These are phyloP conservation scores for Eupithecia vulgata DNA, from an alignment of 2,888 invertebrate species.

Conservation along the genomic window DNA sequence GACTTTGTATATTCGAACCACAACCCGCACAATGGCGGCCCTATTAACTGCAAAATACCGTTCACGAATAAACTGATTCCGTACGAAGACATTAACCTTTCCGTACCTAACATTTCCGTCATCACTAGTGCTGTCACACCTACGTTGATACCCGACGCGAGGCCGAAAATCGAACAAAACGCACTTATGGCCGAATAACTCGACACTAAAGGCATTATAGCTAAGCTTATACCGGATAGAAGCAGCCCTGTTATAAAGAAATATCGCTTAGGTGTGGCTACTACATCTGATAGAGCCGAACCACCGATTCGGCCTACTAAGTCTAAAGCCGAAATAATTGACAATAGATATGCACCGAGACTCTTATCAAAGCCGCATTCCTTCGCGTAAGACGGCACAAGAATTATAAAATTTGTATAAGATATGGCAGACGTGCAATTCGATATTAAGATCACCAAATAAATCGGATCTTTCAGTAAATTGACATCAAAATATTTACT, in stretches of 20 bases:
- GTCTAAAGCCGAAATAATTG: conserved; percentile 92
- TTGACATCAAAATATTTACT: conserved; percentile 90
- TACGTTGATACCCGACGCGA: conserved; percentile 93
- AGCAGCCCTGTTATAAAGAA: conserved; percentile 92
- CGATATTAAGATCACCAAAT: conserved; percentile 91
- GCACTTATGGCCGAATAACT: conserved; percentile 86
- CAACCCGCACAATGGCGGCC: conserved; percentile 92
- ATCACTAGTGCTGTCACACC: conserved; percentile 94
- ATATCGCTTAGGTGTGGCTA: conserved; percentile 90
- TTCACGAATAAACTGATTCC: conserved; percentile 94
- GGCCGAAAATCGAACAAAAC: conserved; percentile 90
- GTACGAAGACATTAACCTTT: conserved; percentile 92
- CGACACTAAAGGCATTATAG: conserved; percentile 87
- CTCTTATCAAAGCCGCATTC: conserved; percentile 88
- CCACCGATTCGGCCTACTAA: conserved; percentile 93
- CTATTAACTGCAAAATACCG: conserved; percentile 91
- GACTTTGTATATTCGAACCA: conserved; percentile 86
- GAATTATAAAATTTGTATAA: conserved; percentile 93
- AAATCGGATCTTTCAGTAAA: conserved; percentile 90
- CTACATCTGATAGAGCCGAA: conserved; percentile 91
- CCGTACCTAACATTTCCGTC: conserved; percentile 94
- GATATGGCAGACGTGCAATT: conserved; percentile 94
- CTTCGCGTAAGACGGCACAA: conserved; percentile 90
- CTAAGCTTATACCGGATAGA: conserved; percentile 89
- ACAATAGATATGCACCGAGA: conserved; percentile 88